phyloP scores from a whole-genome alignment of 2,113 vertebrate genomes.

The Bungarus multicinctus region DNA sequence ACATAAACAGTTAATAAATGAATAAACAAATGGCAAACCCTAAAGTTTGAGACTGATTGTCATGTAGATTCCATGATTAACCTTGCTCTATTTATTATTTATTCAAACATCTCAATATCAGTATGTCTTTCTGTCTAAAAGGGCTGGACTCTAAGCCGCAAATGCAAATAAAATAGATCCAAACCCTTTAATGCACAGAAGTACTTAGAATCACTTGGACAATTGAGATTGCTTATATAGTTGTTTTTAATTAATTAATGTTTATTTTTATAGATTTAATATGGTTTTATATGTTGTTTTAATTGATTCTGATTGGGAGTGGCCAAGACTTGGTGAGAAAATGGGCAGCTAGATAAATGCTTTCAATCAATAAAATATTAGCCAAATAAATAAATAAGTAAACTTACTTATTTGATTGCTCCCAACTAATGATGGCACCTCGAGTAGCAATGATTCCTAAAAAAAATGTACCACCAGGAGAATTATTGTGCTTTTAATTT shows the following conservation, averaged over 20 bases:
- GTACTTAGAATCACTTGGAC: not conserved
- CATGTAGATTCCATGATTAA: not conserved
- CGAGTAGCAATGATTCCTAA: not conserved
- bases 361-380: not conserved
- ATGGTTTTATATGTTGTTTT: not conserved
- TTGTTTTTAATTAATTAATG: not conserved
- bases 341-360: not conserved
- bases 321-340: not conserved
- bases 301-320: not conserved
- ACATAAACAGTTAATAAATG: not conserved
- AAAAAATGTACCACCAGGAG: not conserved
- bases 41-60: not conserved
- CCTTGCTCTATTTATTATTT: not conserved
- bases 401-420: conserved; percentile 16
- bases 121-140: not conserved
- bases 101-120: not conserved
- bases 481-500: not conserved
- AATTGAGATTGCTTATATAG: not conserved
- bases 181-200: conserved; percentile 18
- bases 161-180: conserved; percentile 30
- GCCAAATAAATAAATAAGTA: not conserved
- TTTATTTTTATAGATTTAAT: not conserved
- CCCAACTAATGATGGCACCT: not conserved
- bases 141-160: conserved; percentile 29
- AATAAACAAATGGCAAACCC: not conserved